Evolutionary conservation across 2,888 invertebrate species (phyloP).

Genomic region (Carcina quercana): DNA sequence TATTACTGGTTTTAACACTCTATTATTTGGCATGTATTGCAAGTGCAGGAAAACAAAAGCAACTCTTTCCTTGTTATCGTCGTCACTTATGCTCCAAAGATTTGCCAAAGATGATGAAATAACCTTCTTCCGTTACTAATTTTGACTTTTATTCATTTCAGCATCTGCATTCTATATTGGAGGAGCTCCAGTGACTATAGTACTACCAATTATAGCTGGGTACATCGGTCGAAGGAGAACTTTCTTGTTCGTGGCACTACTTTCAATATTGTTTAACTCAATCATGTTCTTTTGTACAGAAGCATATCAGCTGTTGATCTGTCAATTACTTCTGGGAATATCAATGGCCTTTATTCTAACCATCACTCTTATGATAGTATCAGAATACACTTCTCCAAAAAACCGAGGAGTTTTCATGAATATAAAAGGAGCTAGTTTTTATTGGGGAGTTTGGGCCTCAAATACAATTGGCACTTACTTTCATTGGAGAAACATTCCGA

Average conservation of each 20-base stretch:
- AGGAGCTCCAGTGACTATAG: conserved; percentile 30
- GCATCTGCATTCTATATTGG: conserved; percentile 34
- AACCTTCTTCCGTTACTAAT: too few species aligned
- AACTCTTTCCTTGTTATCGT: too few species aligned
- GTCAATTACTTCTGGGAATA: conserved; percentile 27
- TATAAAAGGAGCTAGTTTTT: conserved; percentile 14
- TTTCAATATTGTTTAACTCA: conserved; percentile 21
- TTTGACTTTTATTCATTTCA: too few species aligned
- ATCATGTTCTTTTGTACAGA: conserved; percentile 26
- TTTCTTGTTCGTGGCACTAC: conserved; percentile 25
- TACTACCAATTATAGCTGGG: conserved; percentile 28
- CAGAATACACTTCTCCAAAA: conserved; percentile 10
- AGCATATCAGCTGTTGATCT: too few species aligned
- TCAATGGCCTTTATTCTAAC: conserved; percentile 31
- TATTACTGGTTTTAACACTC: too few species aligned
- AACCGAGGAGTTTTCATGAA: conserved; percentile 19
- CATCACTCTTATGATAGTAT: conserved; percentile 16
- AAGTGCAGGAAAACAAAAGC: too few species aligned
- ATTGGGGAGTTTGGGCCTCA: conserved; percentile 18
- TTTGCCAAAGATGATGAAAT: too few species aligned
- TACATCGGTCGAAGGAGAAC: conserved; percentile 30
- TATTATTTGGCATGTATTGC: too few species aligned
- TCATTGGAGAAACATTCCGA: conserved; percentile 11
- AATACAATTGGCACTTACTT: conserved; percentile 18
- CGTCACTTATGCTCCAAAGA: too few species aligned